Evolutionary conservation across 2,113 vertebrate genomes (phyloP), one percentile per base, ranked within the genome.

Genomic region (Cinclus cinclus): DNA sequence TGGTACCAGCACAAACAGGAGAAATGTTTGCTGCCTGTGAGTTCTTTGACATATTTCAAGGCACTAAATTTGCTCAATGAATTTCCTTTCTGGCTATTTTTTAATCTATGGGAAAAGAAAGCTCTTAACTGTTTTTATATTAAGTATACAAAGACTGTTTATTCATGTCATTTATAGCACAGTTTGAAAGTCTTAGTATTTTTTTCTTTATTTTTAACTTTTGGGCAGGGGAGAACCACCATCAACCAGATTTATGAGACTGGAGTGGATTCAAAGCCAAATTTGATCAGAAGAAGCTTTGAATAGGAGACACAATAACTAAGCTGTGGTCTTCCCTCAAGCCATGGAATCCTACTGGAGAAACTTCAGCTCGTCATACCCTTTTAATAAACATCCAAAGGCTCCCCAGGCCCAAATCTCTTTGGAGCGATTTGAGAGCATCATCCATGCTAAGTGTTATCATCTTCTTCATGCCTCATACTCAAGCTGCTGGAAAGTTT

Each of bases 231-330:
- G 31, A n/a, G 58, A 78, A 81, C 28, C 50, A 83, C 21, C 62
- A 85, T 1, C 89, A 71, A 55, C 7, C 39, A 75, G 65, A 89
- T 88, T 87, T 74, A 39, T 60, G 44, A 94, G 74, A 70, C 65
- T 96, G 85, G 67, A 89, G 70, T 46, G 50, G 49, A 92, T 88
- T 77, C 95, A 83, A 97, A 93, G 85, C 53, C 73, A 82, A 87
- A 65, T 12, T 23, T 94, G 46, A 92, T 75, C 33, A 91, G 59
- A 70, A 86, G 89, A 83, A 71, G 20, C 65, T 90, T 81, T 88
- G 39, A 69, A 58, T 64, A 33, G 44, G 89, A 83, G 58, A 81
- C 41, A 70, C 58, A 93, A 52, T 41, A 94, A 88, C 56, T 52
- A 83, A 58, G 35, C 64, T 33, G 52, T 50, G 60, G 69, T 86